A percentile compares a stretch with the other conserved stretches of the same genome.
These are phyloP conservation scores for Eciton burchellii DNA, from an alignment of 1,140 invertebrate genomes.

Conservation along the genomic window DNA sequence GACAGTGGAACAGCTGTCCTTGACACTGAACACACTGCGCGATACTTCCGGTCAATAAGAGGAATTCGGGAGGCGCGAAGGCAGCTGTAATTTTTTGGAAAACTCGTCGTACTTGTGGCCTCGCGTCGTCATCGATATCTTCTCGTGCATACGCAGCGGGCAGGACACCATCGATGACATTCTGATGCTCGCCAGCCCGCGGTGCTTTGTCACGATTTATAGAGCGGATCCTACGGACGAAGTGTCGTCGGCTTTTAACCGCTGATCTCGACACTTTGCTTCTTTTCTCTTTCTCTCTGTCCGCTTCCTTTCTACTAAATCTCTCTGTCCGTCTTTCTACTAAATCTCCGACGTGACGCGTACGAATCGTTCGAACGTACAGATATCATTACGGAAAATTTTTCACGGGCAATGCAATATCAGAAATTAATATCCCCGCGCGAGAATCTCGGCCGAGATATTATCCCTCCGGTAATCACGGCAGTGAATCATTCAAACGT, in stretches of 20 bases:
- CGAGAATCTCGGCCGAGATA: conserved; percentile 14
- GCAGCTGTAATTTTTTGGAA: conserved; percentile 67
- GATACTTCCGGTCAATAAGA: conserved; percentile 68
- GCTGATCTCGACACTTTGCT: not conserved
- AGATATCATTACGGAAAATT: not conserved
- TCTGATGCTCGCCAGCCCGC: conserved; percentile 58
- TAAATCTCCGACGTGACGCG: not conserved
- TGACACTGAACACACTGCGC: conserved; percentile 72
- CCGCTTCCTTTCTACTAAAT: not conserved
- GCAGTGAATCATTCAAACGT: conserved; percentile 32
- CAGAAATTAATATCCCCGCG: conserved; percentile 20
- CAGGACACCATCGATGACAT: conserved; percentile 59
- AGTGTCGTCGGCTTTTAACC: not conserved
- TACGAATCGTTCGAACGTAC: not conserved
- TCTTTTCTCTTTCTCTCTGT: not conserved
- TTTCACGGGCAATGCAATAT: not conserved
- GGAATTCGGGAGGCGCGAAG: conserved; percentile 49
- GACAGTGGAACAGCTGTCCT: conserved; percentile 69
- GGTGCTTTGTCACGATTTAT: conserved; percentile 61
- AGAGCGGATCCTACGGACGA: not conserved
- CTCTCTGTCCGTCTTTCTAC: no score
- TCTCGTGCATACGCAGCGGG: conserved; percentile 33
- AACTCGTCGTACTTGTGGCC: conserved; percentile 35
- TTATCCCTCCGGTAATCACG: conserved; percentile 30
- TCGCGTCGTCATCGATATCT: conserved; percentile 54